Conservation (phyloP, 2,113 vertebrate genomes). For the Atlantisia rogersi region DNA sequence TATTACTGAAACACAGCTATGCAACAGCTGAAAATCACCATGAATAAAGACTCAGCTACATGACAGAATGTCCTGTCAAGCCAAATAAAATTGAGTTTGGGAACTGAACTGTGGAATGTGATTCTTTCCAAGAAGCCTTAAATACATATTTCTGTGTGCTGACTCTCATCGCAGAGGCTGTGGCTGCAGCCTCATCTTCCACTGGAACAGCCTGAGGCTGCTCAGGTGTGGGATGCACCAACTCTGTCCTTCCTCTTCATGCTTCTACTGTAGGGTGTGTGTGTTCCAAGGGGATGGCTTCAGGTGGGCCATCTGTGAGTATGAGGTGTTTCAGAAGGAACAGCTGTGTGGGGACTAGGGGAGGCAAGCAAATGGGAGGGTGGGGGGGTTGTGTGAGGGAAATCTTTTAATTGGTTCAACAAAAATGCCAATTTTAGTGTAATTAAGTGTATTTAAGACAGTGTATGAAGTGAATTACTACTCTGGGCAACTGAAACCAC, state of each 20-base stretch:
- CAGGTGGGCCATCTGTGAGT: background rate
- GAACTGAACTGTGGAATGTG: background rate
- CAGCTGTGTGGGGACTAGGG: background rate
- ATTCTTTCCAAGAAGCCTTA: background rate
- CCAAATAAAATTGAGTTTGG: background rate
- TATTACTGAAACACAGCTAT: background rate
- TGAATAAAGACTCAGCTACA: background rate
- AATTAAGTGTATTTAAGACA: background rate
- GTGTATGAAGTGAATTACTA: background rate
- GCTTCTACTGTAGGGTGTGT: background rate
- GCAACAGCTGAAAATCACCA: background rate
- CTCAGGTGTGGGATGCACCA: background rate
- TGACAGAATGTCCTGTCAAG: background rate
- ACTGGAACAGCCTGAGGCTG: background rate
- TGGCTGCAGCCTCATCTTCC: accelerated
- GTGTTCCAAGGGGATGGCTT: background rate
- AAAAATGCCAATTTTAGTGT: background rate
- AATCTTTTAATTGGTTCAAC: background rate
- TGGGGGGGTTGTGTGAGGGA: background rate
- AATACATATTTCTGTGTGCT: background rate
- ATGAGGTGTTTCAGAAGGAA: background rate
- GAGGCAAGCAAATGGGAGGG: background rate
- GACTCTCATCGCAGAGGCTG: accelerated
- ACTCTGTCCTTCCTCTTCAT: accelerated
- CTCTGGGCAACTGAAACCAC: background rate